Evolutionary conservation across 2,888 invertebrate genomes (phyloP).

Genomic region (Baccha elongata): DNA sequence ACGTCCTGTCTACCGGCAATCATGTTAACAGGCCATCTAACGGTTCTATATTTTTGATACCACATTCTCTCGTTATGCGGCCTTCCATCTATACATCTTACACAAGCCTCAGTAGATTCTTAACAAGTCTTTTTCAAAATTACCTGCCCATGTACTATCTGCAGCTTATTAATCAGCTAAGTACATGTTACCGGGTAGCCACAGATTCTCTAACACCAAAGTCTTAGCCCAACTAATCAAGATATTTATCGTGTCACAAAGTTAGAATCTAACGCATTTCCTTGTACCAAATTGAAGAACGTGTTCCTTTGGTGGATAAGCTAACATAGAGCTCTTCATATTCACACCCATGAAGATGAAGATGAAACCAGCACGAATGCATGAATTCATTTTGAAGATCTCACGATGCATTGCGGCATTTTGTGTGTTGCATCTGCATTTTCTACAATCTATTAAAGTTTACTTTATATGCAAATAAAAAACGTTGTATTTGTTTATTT

Average conservation of each 20-base stretch:
- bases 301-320: slow-evolving; percentile 34
- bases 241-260: slow-evolving; percentile 71
- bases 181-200: slow-evolving; percentile 60
- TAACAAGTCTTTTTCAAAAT: slow-evolving; percentile 43
- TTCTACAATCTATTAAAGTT: not conserved
- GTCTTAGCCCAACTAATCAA: slow-evolving; percentile 64
- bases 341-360: slow-evolving; percentile 35
- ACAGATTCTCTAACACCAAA: slow-evolving; percentile 36
- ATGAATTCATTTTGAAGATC: slow-evolving; percentile 58
- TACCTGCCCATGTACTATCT: slow-evolving; percentile 71
- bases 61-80: slow-evolving; percentile 19
- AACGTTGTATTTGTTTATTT: slow-evolving; percentile 12
- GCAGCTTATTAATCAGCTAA: slow-evolving; percentile 73
- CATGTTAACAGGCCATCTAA: slow-evolving; percentile 67
- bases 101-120: slow-evolving; percentile 12
- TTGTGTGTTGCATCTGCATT: slow-evolving; percentile 18
- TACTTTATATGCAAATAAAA: not conserved
- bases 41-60: slow-evolving; percentile 45
- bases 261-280: slow-evolving; percentile 71
- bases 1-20: slow-evolving; percentile 53
- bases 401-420: slow-evolving; percentile 26
- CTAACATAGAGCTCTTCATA: not conserved
- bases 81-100: slow-evolving; percentile 8
- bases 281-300: slow-evolving; percentile 58
- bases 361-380: slow-evolving; percentile 49